A percentile compares a stretch with the other conserved stretches of the same genome.
These are phyloP conservation scores for Panagrolaimus sp. DNA, from an alignment of 1,140 invertebrate genomes.

Conservation along the genomic window DNA sequence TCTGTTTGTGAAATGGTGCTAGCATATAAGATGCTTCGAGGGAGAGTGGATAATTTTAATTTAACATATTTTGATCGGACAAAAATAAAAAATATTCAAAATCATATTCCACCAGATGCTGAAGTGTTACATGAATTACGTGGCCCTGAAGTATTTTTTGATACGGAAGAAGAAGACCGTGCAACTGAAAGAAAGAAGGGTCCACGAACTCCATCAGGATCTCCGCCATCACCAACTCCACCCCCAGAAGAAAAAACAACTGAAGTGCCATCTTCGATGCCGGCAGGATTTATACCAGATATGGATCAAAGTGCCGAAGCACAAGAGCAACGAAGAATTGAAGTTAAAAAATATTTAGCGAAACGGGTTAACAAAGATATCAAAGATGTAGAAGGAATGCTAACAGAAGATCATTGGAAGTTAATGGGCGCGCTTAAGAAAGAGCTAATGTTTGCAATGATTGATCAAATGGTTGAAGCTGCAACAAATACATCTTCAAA, in stretches of 20 bases:
- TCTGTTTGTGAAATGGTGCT: conserved; percentile 12
- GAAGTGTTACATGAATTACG: neutral
- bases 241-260: neutral
- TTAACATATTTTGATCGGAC: conserved; percentile 1
- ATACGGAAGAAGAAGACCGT: too few relatives aligned
- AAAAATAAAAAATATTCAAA: neutral
- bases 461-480: neutral
- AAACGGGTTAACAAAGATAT: neutral
- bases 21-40: conserved; percentile 9
- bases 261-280: neutral
- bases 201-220: neutral
- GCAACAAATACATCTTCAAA: neutral
- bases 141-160: neutral
- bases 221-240: neutral
- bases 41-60: neutral
- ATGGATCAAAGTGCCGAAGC: conserved; percentile 6
- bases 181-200: neutral
- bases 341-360: neutral
- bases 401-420: conserved; percentile 7
- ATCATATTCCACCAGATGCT: conserved; percentile 6
- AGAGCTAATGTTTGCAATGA: conserved; percentile 1
- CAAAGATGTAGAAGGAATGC: neutral
- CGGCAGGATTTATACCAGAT: neutral
- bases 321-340: neutral
- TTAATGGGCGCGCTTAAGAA: neutral